Evolutionary conservation across 2,888 invertebrate genomes (phyloP).

Genomic region (Cheilosia pagana): DNA sequence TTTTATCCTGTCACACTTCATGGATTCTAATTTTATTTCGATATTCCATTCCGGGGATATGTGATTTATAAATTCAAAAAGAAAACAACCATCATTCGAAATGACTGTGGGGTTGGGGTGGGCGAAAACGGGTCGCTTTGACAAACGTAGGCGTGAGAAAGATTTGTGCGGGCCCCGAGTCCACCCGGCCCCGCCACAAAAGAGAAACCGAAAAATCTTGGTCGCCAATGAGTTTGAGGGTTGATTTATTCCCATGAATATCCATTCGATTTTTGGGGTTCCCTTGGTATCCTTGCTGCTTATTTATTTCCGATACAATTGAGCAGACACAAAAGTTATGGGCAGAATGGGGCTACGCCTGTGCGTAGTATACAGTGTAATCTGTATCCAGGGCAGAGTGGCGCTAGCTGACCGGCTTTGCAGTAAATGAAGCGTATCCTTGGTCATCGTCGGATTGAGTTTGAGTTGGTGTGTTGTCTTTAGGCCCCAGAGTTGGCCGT

Average conservation of each 20-base stretch:
- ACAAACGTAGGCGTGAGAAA: constrained; percentile 15
- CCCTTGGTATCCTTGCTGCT: constrained; percentile 11
- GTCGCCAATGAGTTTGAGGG: constrained; percentile 46
- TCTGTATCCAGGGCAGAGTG: constrained; percentile 19
- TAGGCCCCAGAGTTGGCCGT: constrained; percentile 39
- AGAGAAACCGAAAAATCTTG: constrained; percentile 18
- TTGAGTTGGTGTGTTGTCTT: constrained; percentile 27
- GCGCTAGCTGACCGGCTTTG: constrained; percentile 57
- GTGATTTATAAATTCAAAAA: constrained; percentile 19
- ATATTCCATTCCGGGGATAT: constrained; percentile 7
- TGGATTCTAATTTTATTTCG: constrained; percentile 38
- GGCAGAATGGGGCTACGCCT: constrained; percentile 1
- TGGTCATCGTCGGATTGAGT: constrained; percentile 42
- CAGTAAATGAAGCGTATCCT: constrained; percentile 70
- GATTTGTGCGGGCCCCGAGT: constrained; percentile 14
- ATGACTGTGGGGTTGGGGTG: no score
- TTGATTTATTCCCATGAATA: constrained; percentile 68
- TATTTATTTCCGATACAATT: constrained; percentile 22
- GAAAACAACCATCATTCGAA: neutral
- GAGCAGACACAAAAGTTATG: constrained; percentile 28
- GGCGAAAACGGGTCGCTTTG: no score
- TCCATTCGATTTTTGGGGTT: constrained; percentile 42
- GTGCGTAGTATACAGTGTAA: constrained; percentile 5
- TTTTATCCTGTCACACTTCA: constrained; percentile 34
- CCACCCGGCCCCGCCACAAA: neutral